These are phyloP conservation scores for Drosophila burlai DNA, from an alignment of 1,140 invertebrate species.

Conservation along the genomic window DNA sequence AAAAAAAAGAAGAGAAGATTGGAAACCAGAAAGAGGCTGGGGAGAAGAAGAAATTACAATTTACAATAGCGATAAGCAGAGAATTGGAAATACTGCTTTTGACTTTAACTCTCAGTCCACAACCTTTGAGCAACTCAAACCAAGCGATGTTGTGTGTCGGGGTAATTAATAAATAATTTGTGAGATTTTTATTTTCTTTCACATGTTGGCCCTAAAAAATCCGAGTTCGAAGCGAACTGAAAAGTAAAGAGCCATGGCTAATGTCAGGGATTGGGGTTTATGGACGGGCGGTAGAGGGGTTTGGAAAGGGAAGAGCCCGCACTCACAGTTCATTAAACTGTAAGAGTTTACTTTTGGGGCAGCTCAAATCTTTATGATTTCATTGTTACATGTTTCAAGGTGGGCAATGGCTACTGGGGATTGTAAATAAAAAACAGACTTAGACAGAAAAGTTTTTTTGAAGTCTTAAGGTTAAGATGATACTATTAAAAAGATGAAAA, in stretches of 20 bases:
- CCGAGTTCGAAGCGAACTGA: conserved; percentile 17
- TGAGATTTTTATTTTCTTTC: conserved; percentile 65
- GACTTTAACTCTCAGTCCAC: conserved; percentile 7
- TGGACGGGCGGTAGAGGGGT: neutral
- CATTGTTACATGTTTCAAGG: conserved; percentile 26
- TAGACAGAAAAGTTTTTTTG: conserved; percentile 3
- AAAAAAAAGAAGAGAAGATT: conserved; percentile 46
- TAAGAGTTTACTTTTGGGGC: conserved; percentile 1
- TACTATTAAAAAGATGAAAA: neutral
- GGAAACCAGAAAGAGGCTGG: conserved; percentile 23
- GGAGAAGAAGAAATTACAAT: conserved; percentile 38
- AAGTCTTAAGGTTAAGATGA: neutral
- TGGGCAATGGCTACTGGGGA: conserved; percentile 18
- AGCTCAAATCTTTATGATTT: conserved; percentile 52
- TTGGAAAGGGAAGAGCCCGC: neutral
- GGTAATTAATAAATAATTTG: conserved; percentile 82
- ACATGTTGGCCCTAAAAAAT: conserved; percentile 62
- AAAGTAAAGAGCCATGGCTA: conserved; percentile 73
- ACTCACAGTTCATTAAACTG: conserved; percentile 72
- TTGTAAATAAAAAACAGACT: neutral
- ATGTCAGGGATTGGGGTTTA: conserved; percentile 36
- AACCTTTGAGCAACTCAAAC: conserved; percentile 14
- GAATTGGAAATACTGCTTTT: conserved; percentile 36
- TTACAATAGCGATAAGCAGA: conserved; percentile 67
- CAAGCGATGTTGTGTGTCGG: conserved; percentile 2